Percentiles rank a stretch among this genome's conserved stretches.
Evolutionary conservation across 1,140 invertebrate genomes (phyloP).

Genomic region (Ephestia elutella): DNA sequence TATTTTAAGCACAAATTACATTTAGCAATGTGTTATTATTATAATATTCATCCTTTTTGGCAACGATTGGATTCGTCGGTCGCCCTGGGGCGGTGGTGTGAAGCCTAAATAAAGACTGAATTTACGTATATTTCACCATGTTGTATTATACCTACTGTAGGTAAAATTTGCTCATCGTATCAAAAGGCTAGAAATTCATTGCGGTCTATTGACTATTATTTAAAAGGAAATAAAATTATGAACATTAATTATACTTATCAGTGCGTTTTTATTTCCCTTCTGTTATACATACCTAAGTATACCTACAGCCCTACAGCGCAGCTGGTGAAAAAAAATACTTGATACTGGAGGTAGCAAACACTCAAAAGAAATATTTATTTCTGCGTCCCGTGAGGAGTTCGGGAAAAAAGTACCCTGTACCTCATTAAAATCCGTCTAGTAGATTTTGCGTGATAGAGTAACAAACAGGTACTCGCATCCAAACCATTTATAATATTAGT

Average conservation of each 20-base stretch:
- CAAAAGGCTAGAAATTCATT: constrained; percentile 50
- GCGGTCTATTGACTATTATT: constrained; percentile 69
- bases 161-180: constrained; percentile 61
- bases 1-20: constrained; percentile 51
- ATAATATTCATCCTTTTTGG: constrained; percentile 25
- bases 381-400: no score
- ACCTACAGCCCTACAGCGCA: no score
- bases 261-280: constrained; percentile 11
- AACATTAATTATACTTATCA: constrained; percentile 16
- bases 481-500: no score
- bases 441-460: no score
- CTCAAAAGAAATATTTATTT: no score
- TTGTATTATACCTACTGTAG: constrained; percentile 33
- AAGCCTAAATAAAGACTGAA: constrained; percentile 70
- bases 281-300: no score
- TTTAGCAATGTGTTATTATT: constrained; percentile 35
- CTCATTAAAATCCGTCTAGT: no score
- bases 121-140: constrained; percentile 55
- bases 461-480: no score
- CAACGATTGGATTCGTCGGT: constrained; percentile 34
- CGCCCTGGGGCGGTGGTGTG: constrained; percentile 17
- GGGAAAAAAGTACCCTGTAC: no score
- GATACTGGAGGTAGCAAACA: no score
- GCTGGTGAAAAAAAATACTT: no score
- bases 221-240: constrained; percentile 43